Evolutionary conservation across 2,113 vertebrate species (phyloP).

Genomic region (Seriola quinqueradiata): DNA sequence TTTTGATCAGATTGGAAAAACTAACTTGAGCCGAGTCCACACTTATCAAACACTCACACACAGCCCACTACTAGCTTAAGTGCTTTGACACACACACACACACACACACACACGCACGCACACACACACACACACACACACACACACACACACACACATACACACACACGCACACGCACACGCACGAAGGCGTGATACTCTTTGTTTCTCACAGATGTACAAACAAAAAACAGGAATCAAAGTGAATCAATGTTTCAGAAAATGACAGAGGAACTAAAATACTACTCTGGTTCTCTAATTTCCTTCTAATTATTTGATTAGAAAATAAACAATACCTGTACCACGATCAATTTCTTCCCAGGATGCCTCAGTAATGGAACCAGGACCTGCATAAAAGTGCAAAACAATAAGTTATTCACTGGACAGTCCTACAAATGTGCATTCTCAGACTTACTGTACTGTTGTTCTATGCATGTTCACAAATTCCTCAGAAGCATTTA

Average conservation of each 20-base stretch:
- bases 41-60: background rate
- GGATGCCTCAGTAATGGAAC: slow-evolving; percentile 69
- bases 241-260: background rate
- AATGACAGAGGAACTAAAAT: slow-evolving; percentile 13
- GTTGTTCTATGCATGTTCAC: background rate
- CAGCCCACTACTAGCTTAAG: background rate
- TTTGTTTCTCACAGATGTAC: background rate
- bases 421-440: background rate
- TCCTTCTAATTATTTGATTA: background rate
- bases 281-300: slow-evolving; percentile 20
- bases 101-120: background rate
- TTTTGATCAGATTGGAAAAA: background rate
- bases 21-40: background rate
- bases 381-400: slow-evolving; percentile 74
- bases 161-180: too few species aligned
- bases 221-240: slow-evolving; percentile 34
- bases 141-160: background rate
- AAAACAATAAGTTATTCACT: slow-evolving; percentile 37
- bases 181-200: background rate
- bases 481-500: background rate
- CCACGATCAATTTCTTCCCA: slow-evolving; percentile 71
- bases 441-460: background rate
- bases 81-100: background rate
- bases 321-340: slow-evolving; percentile 53
- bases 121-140: background rate